A percentile compares a stretch with the other conserved stretches of the same genome.
Evolutionary conservation across 2,888 invertebrate species (phyloP).

Genomic region (Ernsta delagoae): DNA sequence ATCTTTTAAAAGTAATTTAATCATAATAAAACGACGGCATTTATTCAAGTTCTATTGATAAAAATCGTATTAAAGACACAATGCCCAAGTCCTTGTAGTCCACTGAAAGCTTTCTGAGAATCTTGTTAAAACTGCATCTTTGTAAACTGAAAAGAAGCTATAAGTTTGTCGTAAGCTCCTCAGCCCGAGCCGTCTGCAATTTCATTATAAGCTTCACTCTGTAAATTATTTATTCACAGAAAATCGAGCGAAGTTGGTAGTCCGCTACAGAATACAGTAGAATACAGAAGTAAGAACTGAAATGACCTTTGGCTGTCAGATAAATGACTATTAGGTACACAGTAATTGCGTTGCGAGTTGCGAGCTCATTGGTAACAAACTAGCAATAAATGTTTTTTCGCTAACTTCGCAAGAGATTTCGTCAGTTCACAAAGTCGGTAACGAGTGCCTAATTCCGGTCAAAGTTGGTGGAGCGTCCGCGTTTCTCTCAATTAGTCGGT

Average conservation of each 20-base stretch:
- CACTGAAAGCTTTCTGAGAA: constrained; percentile 43
- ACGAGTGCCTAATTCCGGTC: constrained; percentile 73
- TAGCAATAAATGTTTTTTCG: constrained; percentile 61
- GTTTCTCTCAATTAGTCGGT: constrained; percentile 43
- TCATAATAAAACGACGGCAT: neutral
- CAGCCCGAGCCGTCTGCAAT: constrained; percentile 26
- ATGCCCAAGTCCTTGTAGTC: constrained; percentile 31
- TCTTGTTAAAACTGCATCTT: constrained; percentile 47
- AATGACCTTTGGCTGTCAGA: constrained; percentile 16
- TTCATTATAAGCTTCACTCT: constrained; percentile 34
- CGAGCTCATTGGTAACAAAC: constrained; percentile 37
- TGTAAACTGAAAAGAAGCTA: constrained; percentile 46
- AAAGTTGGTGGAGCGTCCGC: constrained; percentile 58
- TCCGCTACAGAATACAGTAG: neutral
- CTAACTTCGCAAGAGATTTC: constrained; percentile 68
- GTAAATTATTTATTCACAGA: constrained; percentile 29
- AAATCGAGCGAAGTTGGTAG: neutral
- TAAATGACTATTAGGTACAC: no score
- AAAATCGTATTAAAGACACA: constrained; percentile 30
- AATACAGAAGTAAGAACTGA: constrained; percentile 4
- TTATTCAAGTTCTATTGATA: constrained; percentile 27
- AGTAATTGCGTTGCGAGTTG: constrained; percentile 18
- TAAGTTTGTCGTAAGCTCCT: constrained; percentile 34
- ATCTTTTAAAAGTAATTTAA: no score
- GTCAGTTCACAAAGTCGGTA: constrained; percentile 71